Percentiles rank a stretch among this genome's conserved stretches.
phyloP scores from a whole-genome alignment of 2,797 vertebrate genomes.

The Pristis pectinata region DNA sequence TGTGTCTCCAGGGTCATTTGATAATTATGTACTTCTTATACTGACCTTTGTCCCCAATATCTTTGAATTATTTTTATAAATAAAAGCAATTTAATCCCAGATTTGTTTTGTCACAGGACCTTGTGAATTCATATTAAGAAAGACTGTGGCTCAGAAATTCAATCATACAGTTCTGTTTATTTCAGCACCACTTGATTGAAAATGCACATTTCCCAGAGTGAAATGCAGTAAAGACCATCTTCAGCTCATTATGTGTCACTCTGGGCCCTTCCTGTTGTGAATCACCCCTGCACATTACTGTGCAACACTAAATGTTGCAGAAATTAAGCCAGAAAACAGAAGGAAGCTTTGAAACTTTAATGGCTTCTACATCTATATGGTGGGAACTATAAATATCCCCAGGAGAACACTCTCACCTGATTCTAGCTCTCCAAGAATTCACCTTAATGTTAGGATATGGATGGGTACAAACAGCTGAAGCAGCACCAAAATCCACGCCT shows the following conservation, averaged over 20 bases:
- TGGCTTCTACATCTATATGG: background rate
- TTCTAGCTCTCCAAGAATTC: background rate
- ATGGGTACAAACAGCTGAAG: background rate
- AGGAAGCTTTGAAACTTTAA: background rate
- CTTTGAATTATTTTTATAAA: background rate
- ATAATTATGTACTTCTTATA: too few species aligned
- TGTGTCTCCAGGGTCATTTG: too few species aligned
- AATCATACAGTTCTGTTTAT: background rate
- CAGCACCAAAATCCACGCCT: background rate
- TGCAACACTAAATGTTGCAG: too few species aligned
- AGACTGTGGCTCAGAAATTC: background rate
- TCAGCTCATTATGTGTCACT: too few species aligned
- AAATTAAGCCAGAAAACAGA: background rate
- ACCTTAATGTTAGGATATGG: background rate
- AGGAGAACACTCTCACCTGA: background rate
- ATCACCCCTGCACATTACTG: too few species aligned
- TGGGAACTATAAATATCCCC: background rate
- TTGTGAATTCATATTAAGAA: background rate
- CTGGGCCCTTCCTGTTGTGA: too few species aligned
- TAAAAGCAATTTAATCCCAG: background rate
- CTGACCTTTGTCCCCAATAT: background rate
- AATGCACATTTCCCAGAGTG: too few species aligned
- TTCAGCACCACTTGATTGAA: too few species aligned
- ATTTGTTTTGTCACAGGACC: background rate
- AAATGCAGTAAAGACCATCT: too few species aligned